Base-by-base conservation (phyloP, 2,113 vertebrate genomes). In the Calyptommatus sinebrachiatus region DNA sequence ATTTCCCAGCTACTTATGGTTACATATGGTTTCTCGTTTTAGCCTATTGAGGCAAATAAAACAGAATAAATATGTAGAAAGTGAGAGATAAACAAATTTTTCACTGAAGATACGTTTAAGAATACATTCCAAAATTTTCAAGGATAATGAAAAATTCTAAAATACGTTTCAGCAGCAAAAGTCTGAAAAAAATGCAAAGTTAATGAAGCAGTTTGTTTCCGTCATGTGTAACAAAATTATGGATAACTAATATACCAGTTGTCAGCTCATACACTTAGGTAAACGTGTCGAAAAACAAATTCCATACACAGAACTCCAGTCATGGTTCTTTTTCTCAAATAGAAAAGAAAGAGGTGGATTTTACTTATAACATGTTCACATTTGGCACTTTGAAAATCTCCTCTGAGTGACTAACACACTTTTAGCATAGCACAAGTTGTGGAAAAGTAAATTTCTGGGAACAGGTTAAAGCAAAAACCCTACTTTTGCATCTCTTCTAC, bases 281-380 rank as follows among this genome's bases (percentile, higher is more conserved):
- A 80, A 83, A 48, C 24, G 62, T 74, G 41, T n/a, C 71, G 24
- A 81, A 88, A 74, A 83, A 76, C 76, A 82, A 28, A 87, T 71
- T 8, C n/a, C n/a, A n/a, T n/a, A n/a, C n/a, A 18, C 57, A 61
- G 57, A 61, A 18, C 57, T 61, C 20, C 57, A 61, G 5, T 61
- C 57, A 3, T 61, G 57, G 16, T 62, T 6, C 22, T 24, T 22
- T 62, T 7, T 62, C 53, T 57, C 53, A 57, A 18, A 57, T 57
- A 57, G 12, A 50, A 1, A 65, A 26, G 26, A n/a, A n/a, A 65
- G 5, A 28, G 63, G 28, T 29, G 63, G n/a, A 3, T 28, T 65
- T 65, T 28, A n/a, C 26, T 57, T 57, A 16, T 57, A 50, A 50
- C 48, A 57, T 57, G 14, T 57, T 57, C 53, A 57, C 16, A 18